Conservation (phyloP, 30 jellyfish, hydroid and myxozoan genomes). For the Aurelia sp. region DNA sequence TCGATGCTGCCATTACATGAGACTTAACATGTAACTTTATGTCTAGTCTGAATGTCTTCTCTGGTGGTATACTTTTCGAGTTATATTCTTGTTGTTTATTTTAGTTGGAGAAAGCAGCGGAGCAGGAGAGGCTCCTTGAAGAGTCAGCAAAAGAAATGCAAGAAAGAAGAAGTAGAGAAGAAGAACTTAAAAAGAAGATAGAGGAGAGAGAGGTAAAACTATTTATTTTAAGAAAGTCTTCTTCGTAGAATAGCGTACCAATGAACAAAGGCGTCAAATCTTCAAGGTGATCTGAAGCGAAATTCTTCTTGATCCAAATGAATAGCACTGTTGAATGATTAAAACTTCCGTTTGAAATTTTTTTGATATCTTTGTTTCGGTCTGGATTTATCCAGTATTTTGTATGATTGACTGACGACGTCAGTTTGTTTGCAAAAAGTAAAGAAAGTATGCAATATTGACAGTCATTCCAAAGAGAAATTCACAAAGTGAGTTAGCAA, state of each 20-base stretch:
- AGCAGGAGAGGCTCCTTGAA: constrained; percentile 88
- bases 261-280: neutral
- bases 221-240: neutral
- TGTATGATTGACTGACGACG: no score
- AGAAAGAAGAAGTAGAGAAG: constrained; percentile 82
- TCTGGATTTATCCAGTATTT: no score
- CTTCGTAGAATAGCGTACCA: neutral
- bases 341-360: no score
- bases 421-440: no score
- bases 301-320: no score
- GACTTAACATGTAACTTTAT: neutral
- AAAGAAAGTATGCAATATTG: no score
- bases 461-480: no score
- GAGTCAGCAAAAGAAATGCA: constrained; percentile 94
- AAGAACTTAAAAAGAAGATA: constrained; percentile 78
- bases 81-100: neutral
- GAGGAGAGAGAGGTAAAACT: constrained; percentile 90
- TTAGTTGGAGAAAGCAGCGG: constrained; percentile 97
- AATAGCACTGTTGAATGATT: no score
- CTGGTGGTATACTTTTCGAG: neutral
- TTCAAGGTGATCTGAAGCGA: no score
- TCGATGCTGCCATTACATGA: no score
- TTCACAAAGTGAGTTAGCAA: no score
- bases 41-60: neutral
- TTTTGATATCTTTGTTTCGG: no score